Conservation (phyloP, 2,113 vertebrate genomes). For the Nothoprocta perdicaria region DNA sequence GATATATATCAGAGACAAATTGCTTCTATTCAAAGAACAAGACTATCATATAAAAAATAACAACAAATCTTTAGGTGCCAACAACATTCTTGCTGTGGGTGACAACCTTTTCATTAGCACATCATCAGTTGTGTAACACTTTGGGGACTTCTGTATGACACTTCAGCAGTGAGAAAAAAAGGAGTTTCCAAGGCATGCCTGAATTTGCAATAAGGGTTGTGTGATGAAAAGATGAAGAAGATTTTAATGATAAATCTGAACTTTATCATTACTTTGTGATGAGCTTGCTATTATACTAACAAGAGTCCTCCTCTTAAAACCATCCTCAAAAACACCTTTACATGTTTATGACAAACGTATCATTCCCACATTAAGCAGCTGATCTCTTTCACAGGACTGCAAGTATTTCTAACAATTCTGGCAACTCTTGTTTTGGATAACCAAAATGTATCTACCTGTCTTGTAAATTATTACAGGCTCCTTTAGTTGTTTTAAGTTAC, state of each 20-base stretch:
- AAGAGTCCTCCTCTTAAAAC: rapidly evolving
- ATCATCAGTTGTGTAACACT: background rate
- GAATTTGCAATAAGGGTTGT: too few species aligned
- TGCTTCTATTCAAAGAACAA: background rate
- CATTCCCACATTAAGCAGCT: rapidly evolving
- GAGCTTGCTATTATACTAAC: background rate
- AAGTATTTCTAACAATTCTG: background rate
- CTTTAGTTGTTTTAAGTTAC: background rate
- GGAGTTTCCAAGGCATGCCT: background rate
- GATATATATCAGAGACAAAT: background rate
- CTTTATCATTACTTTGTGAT: background rate
- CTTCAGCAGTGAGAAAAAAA: background rate
- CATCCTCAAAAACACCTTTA: background rate
- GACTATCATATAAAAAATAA: background rate
- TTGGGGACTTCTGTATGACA: background rate
- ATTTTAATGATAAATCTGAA: background rate
- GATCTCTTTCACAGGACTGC: rapidly evolving
- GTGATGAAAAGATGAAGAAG: background rate
- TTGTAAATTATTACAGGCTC: background rate
- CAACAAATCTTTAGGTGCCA: background rate
- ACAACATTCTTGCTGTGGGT: background rate
- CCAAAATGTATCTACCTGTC: background rate
- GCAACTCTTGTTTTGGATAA: background rate
- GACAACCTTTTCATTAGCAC: background rate
- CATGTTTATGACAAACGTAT: background rate